Evolutionary conservation across 2,797 vertebrate species (phyloP).

Genomic region (Loriculus beryllinus): DNA sequence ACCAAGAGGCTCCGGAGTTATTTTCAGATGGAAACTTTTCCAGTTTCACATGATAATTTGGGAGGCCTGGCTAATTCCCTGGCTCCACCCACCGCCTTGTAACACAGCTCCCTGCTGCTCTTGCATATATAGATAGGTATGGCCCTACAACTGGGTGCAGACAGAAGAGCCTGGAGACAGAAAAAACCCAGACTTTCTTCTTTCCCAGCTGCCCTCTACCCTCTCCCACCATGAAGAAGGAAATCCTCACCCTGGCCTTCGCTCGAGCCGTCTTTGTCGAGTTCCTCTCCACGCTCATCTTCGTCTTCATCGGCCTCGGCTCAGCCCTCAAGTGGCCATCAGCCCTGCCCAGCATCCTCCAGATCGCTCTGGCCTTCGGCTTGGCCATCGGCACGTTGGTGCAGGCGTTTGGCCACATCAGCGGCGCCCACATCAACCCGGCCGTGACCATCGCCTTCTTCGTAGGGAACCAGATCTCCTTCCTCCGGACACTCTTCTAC

Average conservation of each 20-base stretch:
- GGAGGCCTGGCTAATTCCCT: conserved; percentile 45
- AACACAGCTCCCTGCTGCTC: conserved; percentile 43
- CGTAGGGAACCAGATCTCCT: conserved; percentile 79
- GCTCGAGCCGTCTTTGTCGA: conserved; percentile 73
- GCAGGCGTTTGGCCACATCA: conserved; percentile 76
- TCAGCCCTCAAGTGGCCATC: conserved; percentile 80
- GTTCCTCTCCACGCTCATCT: conserved; percentile 78
- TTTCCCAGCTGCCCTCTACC: background rate
- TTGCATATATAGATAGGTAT: conserved; percentile 67
- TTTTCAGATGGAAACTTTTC: conserved; percentile 64
- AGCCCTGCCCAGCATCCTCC: conserved; percentile 74
- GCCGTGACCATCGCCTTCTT: conserved; percentile 78
- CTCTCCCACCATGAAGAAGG: conserved; percentile 72
- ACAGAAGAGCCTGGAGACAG: background rate
- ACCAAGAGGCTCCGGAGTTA: conserved; percentile 15
- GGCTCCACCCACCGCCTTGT: conserved; percentile 51
- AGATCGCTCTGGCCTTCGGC: conserved; percentile 78
- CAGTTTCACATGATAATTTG: conserved; percentile 45
- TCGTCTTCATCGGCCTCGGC: conserved; percentile 79
- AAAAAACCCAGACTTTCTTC: background rate
- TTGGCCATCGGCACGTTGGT: conserved; percentile 76
- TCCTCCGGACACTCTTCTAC: conserved; percentile 72
- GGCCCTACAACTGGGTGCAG: conserved; percentile 6
- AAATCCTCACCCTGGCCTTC: conserved; percentile 75
- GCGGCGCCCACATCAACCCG: conserved; percentile 77